Percentiles rank a stretch among this genome's conserved stretches.
These are phyloP conservation scores for Genyomyrus donnyi DNA, from an alignment of 2,113 vertebrate genomes.

Conservation along the genomic window DNA sequence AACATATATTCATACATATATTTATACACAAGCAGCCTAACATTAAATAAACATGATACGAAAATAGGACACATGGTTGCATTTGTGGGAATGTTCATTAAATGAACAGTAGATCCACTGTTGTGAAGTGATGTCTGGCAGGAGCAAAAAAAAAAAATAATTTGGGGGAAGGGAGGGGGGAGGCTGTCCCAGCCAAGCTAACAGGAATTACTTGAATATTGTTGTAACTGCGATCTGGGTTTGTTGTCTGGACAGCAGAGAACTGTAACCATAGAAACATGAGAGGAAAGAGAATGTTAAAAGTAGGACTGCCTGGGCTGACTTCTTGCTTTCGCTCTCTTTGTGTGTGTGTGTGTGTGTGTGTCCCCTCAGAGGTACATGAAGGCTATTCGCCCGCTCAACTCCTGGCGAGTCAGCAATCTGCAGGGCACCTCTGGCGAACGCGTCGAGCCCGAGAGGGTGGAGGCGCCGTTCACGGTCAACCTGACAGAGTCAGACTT, in stretches of 20 bases:
- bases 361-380: slow-evolving; percentile 56
- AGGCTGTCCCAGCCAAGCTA: not conserved
- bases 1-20: not conserved
- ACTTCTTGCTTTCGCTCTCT: not conserved
- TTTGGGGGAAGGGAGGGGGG: not conserved
- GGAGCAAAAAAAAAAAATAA: not conserved
- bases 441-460: slow-evolving; percentile 23
- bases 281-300: not conserved
- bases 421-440: slow-evolving; percentile 32
- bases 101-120: not conserved
- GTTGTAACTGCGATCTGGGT: not conserved
- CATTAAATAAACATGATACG: not conserved
- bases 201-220: not conserved
- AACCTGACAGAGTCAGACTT: slow-evolving; percentile 62
- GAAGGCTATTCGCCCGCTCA: slow-evolving; percentile 64
- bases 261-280: not conserved
- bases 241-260: not conserved
- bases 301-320: not conserved
- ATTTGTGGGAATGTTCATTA: not conserved
- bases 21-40: not conserved
- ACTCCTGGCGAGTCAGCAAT: slow-evolving; percentile 63
- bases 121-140: not conserved
- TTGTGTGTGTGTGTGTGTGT: not conserved
- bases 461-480: slow-evolving; percentile 60
- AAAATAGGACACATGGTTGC: not conserved